phyloP scores from a whole-genome alignment of 2,888 invertebrate genomes.

The Eucriotettix oculatus region DNA sequence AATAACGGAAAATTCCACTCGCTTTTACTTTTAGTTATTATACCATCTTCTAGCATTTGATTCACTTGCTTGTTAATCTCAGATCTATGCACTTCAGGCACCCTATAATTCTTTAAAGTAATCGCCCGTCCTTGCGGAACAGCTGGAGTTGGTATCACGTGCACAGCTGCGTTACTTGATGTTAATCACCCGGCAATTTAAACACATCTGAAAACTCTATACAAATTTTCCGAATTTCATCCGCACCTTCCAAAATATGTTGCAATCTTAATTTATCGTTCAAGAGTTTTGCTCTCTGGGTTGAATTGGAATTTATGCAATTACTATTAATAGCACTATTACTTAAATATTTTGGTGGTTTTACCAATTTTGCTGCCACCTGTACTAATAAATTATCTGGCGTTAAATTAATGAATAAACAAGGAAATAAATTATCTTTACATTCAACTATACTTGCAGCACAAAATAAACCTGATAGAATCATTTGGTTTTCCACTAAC shows the following conservation, averaged over 20 bases:
- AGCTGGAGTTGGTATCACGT: background rate
- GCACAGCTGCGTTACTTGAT: background rate
- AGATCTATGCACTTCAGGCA: background rate
- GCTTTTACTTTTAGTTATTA: background rate
- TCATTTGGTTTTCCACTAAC: background rate
- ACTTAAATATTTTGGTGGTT: background rate
- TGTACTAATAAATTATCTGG: background rate
- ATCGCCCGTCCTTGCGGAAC: background rate
- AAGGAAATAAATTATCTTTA: background rate
- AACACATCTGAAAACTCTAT: too few relatives aligned
- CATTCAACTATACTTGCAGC: background rate
- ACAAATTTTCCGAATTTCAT: too few relatives aligned
- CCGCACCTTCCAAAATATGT: too few relatives aligned
- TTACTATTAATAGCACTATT: too few relatives aligned
- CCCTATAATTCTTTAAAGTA: background rate
- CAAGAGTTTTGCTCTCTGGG: too few relatives aligned
- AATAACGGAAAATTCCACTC: conserved; percentile 14
- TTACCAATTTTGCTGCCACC: background rate
- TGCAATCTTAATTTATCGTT: too few relatives aligned
- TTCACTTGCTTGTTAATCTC: background rate
- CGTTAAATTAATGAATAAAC: background rate
- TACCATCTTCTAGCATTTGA: background rate
- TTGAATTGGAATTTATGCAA: too few relatives aligned
- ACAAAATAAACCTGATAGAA: background rate
- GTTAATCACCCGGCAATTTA: background rate